These are phyloP conservation scores for Tokudaia tokunoshimensis DNA, from an alignment of 2,797 vertebrate genomes.

Conservation along the genomic window DNA sequence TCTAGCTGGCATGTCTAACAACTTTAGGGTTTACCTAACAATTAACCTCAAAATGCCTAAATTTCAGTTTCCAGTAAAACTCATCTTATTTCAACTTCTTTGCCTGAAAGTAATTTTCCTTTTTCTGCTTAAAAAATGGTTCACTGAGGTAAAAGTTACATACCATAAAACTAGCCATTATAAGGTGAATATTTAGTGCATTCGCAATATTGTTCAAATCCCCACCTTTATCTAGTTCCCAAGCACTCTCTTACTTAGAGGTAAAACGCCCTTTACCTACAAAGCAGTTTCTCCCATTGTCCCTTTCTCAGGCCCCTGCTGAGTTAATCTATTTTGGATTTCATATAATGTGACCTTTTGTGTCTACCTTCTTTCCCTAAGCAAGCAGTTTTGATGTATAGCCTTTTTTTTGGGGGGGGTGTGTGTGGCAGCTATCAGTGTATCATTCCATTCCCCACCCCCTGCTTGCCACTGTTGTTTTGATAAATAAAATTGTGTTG, in stretches of 20 bases:
- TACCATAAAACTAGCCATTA: neutral
- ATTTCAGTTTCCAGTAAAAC: neutral
- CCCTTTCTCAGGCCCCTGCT: neutral
- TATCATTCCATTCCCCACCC: neutral
- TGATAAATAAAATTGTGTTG: neutral
- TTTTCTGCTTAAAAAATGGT: constrained; percentile 12
- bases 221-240: neutral
- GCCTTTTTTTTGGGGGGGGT: accelerated
- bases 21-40: neutral
- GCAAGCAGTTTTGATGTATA: neutral
- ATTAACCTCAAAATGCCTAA: neutral
- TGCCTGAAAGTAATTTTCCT: neutral
- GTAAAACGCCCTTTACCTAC: neutral
- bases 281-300: neutral
- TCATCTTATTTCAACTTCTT: neutral
- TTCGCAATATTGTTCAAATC: neutral
- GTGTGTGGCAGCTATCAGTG: accelerated
- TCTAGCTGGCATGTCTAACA: neutral
- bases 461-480: neutral
- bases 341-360: neutral
- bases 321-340: neutral
- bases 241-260: neutral
- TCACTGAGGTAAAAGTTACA: neutral
- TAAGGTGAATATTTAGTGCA: neutral
- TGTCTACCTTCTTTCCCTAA: neutral